These are phyloP conservation scores for Campaea margaritaria DNA, from an alignment of 2,888 invertebrate genomes.

Conservation along the genomic window DNA sequence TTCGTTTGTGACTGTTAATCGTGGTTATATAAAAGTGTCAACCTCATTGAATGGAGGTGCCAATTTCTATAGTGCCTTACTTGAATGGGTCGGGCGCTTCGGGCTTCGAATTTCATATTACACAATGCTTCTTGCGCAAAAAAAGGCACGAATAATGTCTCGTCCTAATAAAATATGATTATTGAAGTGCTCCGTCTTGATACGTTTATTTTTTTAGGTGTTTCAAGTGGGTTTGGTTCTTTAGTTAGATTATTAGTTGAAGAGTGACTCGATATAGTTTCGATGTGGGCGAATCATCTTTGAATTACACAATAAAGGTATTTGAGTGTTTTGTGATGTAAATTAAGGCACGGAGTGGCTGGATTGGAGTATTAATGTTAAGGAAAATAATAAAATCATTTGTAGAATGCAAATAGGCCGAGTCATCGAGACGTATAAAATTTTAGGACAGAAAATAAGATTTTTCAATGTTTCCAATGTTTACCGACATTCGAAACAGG, in stretches of 20 bases:
- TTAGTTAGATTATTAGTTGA: constrained; percentile 23
- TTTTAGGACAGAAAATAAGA: too few relatives aligned
- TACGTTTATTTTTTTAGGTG: constrained; percentile 30
- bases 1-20: constrained; percentile 83
- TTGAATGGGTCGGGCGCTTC: constrained; percentile 63
- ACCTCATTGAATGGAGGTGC: constrained; percentile 73
- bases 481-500: too few relatives aligned
- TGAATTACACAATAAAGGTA: too few relatives aligned
- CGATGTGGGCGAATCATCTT: constrained; percentile 13
- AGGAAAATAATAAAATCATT: too few relatives aligned
- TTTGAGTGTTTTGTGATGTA: too few relatives aligned
- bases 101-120: constrained; percentile 72
- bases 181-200: constrained; percentile 38
- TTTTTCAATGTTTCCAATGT: too few relatives aligned
- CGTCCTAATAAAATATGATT: constrained; percentile 45
- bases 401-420: too few relatives aligned
- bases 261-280: constrained; percentile 13
- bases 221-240: constrained; percentile 14
- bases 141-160: constrained; percentile 41
- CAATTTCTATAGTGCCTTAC: constrained; percentile 78
- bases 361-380: too few relatives aligned
- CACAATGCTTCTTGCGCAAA: constrained; percentile 55
- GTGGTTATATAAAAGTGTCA: constrained; percentile 83
- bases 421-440: too few relatives aligned
- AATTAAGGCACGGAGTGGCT: too few relatives aligned